phyloP scores from a whole-genome alignment of 2,113 vertebrate genomes.

The Mixornis gularis region DNA sequence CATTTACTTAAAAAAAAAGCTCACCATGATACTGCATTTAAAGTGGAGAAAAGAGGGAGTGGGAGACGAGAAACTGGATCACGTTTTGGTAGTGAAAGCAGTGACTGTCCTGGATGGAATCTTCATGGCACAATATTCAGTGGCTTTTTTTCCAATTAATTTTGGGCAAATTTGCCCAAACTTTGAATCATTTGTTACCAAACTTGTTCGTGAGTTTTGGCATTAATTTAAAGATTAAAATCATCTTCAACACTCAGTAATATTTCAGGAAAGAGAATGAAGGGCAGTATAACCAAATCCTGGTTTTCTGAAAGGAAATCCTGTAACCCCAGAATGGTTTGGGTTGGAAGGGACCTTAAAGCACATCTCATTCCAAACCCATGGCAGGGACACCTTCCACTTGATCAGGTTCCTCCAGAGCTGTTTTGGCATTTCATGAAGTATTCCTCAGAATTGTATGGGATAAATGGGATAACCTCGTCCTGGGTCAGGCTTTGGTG shows the following conservation, averaged over 20 bases:
- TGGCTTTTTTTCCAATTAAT: not conserved
- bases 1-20: not conserved
- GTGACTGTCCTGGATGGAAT: not conserved
- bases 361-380: not conserved
- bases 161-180: not conserved
- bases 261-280: not conserved
- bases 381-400: not conserved
- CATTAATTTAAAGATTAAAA: not conserved
- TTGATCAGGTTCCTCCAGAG: not conserved
- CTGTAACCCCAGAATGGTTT: not conserved
- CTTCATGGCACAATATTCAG: not conserved
- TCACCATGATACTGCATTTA: not conserved
- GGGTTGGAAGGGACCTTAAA: not conserved
- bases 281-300: not conserved
- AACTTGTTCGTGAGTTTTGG: rapidly evolving
- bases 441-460: not conserved
- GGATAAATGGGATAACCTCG: not conserved
- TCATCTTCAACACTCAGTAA: not conserved
- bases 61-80: not conserved
- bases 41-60: not conserved
- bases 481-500: not conserved
- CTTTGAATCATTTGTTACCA: not conserved
- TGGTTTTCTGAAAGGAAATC: not conserved
- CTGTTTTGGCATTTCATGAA: not conserved
- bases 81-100: not conserved